Conservation (phyloP, 2,113 vertebrate species). For the Alectura lathami region DNA sequence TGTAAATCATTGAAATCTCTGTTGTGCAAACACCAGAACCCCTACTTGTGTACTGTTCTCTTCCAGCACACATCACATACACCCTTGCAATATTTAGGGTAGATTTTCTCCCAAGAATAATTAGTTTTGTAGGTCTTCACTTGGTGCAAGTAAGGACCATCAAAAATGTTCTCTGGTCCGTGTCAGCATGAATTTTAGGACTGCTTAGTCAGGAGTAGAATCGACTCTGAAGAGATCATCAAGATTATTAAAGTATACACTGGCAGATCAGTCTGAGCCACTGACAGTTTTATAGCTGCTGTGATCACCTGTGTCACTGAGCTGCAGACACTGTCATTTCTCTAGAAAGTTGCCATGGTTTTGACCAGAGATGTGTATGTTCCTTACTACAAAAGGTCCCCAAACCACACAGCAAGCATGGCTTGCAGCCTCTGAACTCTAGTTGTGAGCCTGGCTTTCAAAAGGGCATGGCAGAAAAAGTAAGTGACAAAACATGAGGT, state of each 20-base stretch:
- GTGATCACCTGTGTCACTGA: background rate
- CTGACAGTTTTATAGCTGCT: slow-evolving; percentile 29
- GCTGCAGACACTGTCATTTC: background rate
- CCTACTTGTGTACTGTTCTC: background rate
- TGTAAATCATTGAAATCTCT: background rate
- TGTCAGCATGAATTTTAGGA: background rate
- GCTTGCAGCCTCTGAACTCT: background rate
- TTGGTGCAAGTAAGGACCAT: background rate
- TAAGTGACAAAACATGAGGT: slow-evolving; percentile 46
- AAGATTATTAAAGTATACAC: background rate
- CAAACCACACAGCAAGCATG: background rate
- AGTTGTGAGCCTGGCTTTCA: background rate
- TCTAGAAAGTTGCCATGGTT: background rate
- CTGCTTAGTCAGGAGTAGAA: background rate
- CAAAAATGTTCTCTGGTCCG: background rate
- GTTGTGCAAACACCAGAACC: background rate
- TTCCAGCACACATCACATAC: background rate
- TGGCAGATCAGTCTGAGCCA: background rate
- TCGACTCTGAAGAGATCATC: background rate
- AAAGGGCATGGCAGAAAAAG: background rate
- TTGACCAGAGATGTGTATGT: background rate
- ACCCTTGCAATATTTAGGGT: background rate
- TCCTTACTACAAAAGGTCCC: background rate
- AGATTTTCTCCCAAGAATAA: background rate
- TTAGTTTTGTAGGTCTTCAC: background rate